Evolutionary conservation across 2,113 vertebrate genomes (phyloP).

Genomic region (Oxygymnocypris stewartii): DNA sequence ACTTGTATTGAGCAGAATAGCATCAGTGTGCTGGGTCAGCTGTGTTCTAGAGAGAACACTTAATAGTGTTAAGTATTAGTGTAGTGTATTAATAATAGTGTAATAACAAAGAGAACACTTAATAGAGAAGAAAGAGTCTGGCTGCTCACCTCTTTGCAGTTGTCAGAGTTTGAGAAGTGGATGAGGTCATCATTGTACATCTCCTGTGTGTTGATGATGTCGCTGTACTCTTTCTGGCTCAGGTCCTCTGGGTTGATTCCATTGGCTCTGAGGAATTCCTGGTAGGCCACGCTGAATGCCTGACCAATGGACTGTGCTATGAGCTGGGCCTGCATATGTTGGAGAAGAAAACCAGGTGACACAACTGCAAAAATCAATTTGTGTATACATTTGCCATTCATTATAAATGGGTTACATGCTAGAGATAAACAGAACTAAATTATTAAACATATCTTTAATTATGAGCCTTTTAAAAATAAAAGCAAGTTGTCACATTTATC

Average conservation of each 20-base stretch:
- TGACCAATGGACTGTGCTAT: conserved; percentile 99
- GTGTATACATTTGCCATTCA: not conserved
- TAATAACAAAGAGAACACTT: not conserved
- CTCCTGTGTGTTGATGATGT: conserved; percentile 98
- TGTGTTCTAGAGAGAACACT: no score
- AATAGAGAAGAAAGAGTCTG: not conserved
- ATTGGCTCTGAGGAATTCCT: conserved; percentile 96
- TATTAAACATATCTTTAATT: not conserved
- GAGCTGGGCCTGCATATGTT: conserved; percentile 85
- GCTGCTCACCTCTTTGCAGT: conserved; percentile 93
- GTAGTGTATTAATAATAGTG: no score
- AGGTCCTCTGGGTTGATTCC: conserved; percentile 98
- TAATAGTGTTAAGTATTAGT: no score
- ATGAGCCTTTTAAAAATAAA: not conserved
- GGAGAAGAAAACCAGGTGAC: conserved; percentile 24
- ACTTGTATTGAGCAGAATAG: not conserved
- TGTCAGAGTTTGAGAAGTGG: conserved; percentile 98
- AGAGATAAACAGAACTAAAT: not conserved
- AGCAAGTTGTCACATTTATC: not conserved
- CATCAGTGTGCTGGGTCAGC: not conserved
- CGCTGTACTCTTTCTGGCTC: conserved; percentile 98
- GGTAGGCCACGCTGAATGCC: conserved; percentile 98
- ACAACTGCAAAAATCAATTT: not conserved
- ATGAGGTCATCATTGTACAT: conserved; percentile 99
- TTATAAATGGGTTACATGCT: not conserved